Evolutionary conservation across 2,888 invertebrate genomes (phyloP).

Genomic region (Cephus sareptanus): DNA sequence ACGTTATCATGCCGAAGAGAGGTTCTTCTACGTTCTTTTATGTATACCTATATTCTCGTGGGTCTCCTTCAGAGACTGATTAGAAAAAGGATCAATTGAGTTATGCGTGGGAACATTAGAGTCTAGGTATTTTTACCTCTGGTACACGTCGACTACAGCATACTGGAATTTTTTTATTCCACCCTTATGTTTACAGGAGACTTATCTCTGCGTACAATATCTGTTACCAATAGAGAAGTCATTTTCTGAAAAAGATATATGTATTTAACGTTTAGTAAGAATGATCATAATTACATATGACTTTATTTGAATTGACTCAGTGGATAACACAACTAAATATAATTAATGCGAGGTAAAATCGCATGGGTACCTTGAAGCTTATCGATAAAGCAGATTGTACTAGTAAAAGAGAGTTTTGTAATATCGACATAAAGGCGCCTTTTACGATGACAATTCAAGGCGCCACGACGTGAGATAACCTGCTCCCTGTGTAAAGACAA

Average conservation of each 20-base stretch:
- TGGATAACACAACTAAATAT: background rate
- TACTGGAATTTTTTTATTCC: no score
- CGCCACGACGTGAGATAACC: background rate
- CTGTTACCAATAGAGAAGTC: background rate
- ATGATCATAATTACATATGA: background rate
- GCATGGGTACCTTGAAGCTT: background rate
- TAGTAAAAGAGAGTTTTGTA: background rate
- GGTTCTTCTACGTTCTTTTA: no score
- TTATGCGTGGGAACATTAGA: no score
- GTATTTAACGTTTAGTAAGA: background rate
- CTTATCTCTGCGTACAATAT: background rate
- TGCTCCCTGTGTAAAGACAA: background rate
- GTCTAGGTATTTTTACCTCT: no score
- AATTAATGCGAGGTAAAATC: background rate
- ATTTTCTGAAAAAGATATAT: background rate
- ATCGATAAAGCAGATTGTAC: background rate
- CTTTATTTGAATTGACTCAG: background rate
- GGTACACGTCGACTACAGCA: no score
- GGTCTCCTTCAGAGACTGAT: no score
- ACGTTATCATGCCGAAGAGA: background rate
- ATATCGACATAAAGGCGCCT: background rate
- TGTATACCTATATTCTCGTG: no score
- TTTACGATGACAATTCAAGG: background rate
- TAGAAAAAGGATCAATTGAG: no score
- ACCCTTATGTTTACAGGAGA: no score